phyloP scores from a whole-genome alignment of 2,113 vertebrate species.

The Circaetus cinerascens region DNA sequence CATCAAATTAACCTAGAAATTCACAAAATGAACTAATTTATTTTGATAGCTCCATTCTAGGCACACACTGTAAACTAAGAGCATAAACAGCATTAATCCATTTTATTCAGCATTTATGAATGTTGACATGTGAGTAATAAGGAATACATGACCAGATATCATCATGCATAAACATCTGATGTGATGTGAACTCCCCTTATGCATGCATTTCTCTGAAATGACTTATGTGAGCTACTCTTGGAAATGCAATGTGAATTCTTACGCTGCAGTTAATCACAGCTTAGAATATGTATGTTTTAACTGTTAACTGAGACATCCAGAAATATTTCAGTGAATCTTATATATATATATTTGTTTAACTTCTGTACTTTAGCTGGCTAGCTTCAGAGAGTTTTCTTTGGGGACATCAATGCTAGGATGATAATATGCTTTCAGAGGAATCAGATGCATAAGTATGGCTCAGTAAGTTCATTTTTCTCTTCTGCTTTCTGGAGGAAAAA shows the following conservation, averaged over 20 bases:
- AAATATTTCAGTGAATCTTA: not conserved
- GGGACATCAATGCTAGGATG: not conserved
- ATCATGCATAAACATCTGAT: not conserved
- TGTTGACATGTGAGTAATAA: not conserved
- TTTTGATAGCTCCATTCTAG: not conserved
- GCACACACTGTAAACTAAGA: not conserved
- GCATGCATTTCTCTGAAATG: not conserved
- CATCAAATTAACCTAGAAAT: not conserved
- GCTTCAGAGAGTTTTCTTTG: not conserved
- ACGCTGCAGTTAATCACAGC: not conserved
- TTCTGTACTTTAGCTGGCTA: not conserved
- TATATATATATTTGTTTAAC: not conserved
- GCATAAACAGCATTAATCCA: not conserved
- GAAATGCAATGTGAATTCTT: not conserved
- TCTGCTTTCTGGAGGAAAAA: not conserved
- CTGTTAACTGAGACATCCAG: not conserved
- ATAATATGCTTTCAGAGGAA: not conserved
- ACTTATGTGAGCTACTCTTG: not conserved
- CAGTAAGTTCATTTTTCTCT: not conserved
- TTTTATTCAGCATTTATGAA: not conserved
- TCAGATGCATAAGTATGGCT: not conserved
- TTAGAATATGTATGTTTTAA: not conserved
- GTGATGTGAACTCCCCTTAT: not conserved
- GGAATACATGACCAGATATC: not conserved
- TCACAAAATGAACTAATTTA: not conserved